Evolutionary conservation across 2,888 invertebrate species (phyloP).

Genomic region (Heterodera filipjevi): DNA sequence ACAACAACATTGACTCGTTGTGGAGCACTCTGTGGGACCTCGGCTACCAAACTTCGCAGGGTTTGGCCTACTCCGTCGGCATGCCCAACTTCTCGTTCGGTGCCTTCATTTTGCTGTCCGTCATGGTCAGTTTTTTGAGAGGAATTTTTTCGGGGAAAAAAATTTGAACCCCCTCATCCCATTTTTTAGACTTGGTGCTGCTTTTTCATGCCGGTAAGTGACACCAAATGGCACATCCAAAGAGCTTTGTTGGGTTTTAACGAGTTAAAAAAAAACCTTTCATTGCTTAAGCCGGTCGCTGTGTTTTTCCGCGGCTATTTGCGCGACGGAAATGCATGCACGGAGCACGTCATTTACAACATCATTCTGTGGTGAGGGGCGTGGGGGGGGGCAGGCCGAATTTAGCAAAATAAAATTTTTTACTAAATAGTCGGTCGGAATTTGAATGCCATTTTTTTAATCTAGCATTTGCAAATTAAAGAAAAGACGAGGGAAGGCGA

Average conservation of each 20-base stretch:
- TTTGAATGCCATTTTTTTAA: no score
- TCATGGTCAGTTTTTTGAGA: background rate
- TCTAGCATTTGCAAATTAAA: no score
- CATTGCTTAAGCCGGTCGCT: background rate
- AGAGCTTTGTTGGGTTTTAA: background rate
- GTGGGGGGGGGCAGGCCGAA: no score
- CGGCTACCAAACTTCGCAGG: background rate
- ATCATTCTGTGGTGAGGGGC: background rate
- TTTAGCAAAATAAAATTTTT: no score
- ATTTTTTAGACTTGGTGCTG: background rate
- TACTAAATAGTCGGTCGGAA: no score
- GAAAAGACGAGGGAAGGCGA: no score
- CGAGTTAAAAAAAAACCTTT: background rate
- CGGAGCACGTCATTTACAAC: background rate
- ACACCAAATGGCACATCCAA: background rate
- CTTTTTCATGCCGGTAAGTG: slow-evolving; percentile 10
- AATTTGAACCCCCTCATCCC: background rate
- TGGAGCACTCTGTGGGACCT: background rate
- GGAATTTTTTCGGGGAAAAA: background rate
- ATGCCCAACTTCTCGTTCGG: background rate
- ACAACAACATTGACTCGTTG: background rate
- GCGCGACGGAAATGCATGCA: slow-evolving; percentile 7
- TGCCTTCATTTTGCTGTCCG: background rate
- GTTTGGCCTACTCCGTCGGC: background rate
- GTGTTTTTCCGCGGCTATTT: slow-evolving; percentile 1